phyloP scores from a whole-genome alignment of 2,888 invertebrate genomes.

The Drosophila nigricruria region DNA sequence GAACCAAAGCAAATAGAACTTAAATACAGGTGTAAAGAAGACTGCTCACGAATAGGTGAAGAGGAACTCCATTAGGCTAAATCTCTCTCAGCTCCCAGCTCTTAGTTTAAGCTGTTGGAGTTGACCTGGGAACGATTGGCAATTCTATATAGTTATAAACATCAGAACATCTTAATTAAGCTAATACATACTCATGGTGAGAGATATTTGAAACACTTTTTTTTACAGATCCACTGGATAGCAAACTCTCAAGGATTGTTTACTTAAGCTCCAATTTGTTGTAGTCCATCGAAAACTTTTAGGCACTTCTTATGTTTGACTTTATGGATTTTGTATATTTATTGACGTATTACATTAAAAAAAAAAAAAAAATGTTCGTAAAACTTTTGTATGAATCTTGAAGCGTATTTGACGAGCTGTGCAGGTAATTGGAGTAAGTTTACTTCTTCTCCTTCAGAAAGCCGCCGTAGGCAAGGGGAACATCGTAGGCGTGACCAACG shows the following conservation, averaged over 20 bases:
- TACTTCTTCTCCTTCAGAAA: slow-evolving; percentile 62
- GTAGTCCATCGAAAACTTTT: not conserved
- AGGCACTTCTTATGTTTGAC: slow-evolving; percentile 5
- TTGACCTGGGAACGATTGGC: no score
- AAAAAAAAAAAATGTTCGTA: slow-evolving; percentile 13
- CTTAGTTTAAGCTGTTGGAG: no score
- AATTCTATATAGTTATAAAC: no score
- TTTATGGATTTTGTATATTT: slow-evolving; percentile 36
- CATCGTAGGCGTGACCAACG: slow-evolving; percentile 59
- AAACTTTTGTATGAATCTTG: not conserved
- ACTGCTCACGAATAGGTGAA: no score
- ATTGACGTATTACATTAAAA: slow-evolving; percentile 25
- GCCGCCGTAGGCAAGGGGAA: slow-evolving; percentile 67
- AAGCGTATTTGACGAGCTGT: not conserved
- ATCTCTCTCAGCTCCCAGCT: no score
- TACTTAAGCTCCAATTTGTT: not conserved
- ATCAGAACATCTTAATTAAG: no score
- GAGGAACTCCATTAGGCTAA: no score
- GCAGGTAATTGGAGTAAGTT: slow-evolving; percentile 1
- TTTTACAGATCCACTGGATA: not conserved
- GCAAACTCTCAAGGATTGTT: not conserved
- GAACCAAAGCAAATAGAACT: no score
- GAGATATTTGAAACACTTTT: no score
- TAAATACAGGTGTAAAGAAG: no score
- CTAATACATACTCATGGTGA: no score